Conservation (phyloP, 2,888 invertebrate species). For the Hedychridium roseum region DNA sequence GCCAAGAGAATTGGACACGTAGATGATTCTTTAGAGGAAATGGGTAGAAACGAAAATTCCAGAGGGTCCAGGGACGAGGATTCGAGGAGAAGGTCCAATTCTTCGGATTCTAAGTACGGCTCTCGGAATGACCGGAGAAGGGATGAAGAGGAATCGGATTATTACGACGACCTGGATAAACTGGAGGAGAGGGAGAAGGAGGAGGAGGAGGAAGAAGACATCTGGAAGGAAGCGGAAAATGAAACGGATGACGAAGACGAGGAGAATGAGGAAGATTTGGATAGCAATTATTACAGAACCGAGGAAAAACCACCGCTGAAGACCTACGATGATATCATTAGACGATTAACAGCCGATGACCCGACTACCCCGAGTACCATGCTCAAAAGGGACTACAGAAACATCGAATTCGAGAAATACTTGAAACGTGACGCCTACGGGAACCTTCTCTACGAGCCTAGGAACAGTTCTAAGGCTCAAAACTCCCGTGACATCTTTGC, state of each 20-base stretch:
- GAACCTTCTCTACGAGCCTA: conserved; percentile 39
- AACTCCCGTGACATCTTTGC: too few relatives aligned
- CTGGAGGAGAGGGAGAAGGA: conserved; percentile 25
- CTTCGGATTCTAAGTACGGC: conserved; percentile 6
- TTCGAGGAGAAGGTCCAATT: conserved; percentile 17
- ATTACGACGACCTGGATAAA: conserved; percentile 24
- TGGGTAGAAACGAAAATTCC: neutral
- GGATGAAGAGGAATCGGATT: conserved; percentile 5
- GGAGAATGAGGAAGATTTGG: conserved; percentile 37
- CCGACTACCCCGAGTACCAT: conserved; percentile 34
- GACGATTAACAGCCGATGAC: conserved; percentile 47
- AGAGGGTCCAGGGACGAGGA: conserved; percentile 1
- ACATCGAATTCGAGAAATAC: conserved; percentile 42
- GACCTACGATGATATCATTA: conserved; percentile 59
- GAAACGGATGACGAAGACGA: conserved; percentile 21
- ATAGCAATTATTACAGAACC: conserved; percentile 45
- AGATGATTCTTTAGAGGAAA: conserved; percentile 11
- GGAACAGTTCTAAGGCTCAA: too few relatives aligned
- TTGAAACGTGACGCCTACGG: conserved; percentile 45
- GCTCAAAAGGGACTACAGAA: conserved; percentile 40
- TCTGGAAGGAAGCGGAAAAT: conserved; percentile 14
- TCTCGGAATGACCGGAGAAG: conserved; percentile 6
- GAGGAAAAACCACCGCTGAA: conserved; percentile 43
- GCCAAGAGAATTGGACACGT: conserved; percentile 14
- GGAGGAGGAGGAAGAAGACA: conserved; percentile 15